Evolutionary conservation across 2,797 vertebrate genomes (phyloP).

Genomic region (Merluccius polli): DNA sequence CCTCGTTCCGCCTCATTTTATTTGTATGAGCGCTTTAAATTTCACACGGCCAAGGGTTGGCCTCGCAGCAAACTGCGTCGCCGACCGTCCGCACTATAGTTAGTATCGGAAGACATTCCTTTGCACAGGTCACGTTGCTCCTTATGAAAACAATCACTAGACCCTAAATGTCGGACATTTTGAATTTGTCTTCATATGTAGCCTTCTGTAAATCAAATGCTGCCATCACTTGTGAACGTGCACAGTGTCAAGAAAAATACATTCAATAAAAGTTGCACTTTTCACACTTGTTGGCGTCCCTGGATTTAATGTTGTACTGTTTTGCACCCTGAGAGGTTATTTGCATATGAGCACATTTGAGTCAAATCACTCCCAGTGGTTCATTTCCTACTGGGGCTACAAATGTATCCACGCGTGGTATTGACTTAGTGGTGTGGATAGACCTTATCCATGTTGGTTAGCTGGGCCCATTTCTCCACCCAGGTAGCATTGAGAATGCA

Average conservation of each 20-base stretch:
- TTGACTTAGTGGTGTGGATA: not conserved
- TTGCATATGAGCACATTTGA: not conserved
- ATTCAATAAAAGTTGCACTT: constrained; percentile 63
- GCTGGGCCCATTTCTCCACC: not conserved
- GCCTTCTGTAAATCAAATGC: constrained; percentile 11
- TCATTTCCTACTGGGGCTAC: not conserved
- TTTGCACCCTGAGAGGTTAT: not conserved
- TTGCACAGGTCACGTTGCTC: constrained; percentile 10
- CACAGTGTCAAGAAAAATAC: constrained; percentile 38
- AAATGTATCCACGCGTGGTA: not conserved
- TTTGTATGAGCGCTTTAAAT: constrained; percentile 47
- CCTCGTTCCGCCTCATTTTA: not conserved
- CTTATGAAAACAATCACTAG: not conserved
- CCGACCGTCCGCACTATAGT: constrained; percentile 2
- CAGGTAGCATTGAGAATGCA: not conserved
- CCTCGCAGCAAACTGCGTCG: not conserved
- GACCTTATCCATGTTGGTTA: not conserved
- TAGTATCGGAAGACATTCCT: constrained; percentile 28
- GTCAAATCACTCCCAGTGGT: not conserved
- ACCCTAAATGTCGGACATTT: constrained; percentile 1
- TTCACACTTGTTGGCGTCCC: constrained; percentile 56
- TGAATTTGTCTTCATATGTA: constrained; percentile 10
- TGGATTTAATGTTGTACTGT: not conserved
- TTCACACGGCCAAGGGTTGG: constrained; percentile 22
- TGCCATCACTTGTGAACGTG: constrained; percentile 28